Conservation (phyloP, 2,797 vertebrate genomes). For the Champsocephalus gunnari region DNA sequence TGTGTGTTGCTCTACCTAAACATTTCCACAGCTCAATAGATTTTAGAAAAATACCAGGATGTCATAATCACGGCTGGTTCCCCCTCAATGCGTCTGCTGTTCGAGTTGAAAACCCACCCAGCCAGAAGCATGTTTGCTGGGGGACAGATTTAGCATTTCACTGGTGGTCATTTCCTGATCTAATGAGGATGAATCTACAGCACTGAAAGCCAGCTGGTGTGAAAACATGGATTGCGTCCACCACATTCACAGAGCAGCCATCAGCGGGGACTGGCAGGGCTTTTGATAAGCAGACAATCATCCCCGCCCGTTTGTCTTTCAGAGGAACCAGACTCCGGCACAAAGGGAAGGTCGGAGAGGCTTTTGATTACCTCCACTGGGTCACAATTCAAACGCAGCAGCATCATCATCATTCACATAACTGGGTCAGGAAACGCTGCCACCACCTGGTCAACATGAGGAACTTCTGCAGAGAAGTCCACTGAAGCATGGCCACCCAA, state of each 20-base stretch:
- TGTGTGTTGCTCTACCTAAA: neutral
- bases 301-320: neutral
- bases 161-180: slow-evolving; percentile 21
- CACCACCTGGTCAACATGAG: slow-evolving; percentile 55
- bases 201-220: slow-evolving; percentile 12
- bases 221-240: slow-evolving; percentile 29
- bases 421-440: slow-evolving; percentile 49
- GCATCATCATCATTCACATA: slow-evolving; percentile 23
- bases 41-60: neutral
- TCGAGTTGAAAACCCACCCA: slow-evolving; percentile 3
- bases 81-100: neutral
- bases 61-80: neutral
- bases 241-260: slow-evolving; percentile 12
- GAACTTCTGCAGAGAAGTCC: slow-evolving; percentile 11
- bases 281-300: slow-evolving; percentile 24
- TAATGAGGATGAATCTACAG: slow-evolving; percentile 28
- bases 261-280: slow-evolving; percentile 1
- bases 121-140: neutral
- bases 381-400: slow-evolving; percentile 39
- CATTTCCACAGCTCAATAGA: neutral
- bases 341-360: slow-evolving; percentile 28
- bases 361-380: slow-evolving; percentile 50
- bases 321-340: slow-evolving; percentile 27
- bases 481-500: neutral
- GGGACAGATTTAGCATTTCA: slow-evolving; percentile 17